phyloP scores from a whole-genome alignment of 1,140 invertebrate genomes.

The Drosophila willistoni region DNA sequence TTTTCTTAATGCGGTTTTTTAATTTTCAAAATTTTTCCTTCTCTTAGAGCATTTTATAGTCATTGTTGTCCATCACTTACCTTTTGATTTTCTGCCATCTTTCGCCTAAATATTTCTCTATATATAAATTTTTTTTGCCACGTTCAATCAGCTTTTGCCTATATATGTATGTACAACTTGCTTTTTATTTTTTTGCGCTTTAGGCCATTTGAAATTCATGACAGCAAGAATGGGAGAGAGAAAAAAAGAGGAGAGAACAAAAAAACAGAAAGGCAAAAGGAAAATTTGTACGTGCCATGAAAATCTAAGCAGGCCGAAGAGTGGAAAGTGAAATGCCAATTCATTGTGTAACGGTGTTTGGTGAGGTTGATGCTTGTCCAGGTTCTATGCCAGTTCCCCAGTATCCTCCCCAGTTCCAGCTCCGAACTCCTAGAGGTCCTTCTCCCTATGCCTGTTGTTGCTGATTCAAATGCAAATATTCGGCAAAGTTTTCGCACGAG shows the following conservation, averaged over 20 bases:
- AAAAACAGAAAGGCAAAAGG: not conserved
- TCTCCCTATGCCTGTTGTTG: conserved; percentile 34
- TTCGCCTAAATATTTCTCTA: conserved; percentile 23
- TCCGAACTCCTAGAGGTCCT: not conserved
- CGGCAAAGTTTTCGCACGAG: conserved; percentile 70
- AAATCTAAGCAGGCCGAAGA: conserved; percentile 62
- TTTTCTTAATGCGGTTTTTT: too few species aligned
- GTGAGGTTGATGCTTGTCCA: conserved; percentile 7
- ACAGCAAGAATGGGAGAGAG: conserved; percentile 40
- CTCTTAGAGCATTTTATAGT: not conserved
- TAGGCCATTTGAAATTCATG: conserved; percentile 73
- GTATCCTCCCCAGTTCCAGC: not conserved
- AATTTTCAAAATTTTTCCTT: not conserved
- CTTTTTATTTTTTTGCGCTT: conserved; percentile 62
- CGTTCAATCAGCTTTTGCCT: conserved; percentile 46
- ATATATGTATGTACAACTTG: conserved; percentile 40
- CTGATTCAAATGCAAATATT: conserved; percentile 77
- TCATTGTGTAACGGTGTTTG: conserved; percentile 56
- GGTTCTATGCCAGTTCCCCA: not conserved
- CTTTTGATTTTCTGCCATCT: not conserved
- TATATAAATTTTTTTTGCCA: conserved; percentile 31
- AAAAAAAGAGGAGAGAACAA: not conserved
- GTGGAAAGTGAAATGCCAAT: conserved; percentile 48
- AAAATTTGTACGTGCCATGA: conserved; percentile 74
- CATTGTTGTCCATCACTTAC: not conserved